A percentile compares a stretch with the other conserved stretches of the same genome.
These are phyloP conservation scores for Engystomops pustulosus DNA, from an alignment of 2,113 vertebrate genomes.

Conservation along the genomic window DNA sequence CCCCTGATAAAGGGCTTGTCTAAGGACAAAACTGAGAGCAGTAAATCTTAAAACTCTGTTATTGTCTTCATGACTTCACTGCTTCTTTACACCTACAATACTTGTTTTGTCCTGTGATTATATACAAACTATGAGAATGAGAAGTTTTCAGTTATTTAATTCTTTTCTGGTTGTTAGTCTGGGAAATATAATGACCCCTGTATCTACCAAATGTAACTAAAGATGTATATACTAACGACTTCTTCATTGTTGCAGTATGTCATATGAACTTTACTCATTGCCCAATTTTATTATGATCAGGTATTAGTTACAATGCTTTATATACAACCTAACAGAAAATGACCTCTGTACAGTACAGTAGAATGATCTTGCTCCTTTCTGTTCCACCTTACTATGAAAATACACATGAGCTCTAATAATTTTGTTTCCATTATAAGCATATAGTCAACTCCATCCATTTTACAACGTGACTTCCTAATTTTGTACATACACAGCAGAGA, in stretches of 20 bases:
- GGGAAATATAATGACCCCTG: too few relatives aligned
- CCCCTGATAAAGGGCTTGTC: slow-evolving; percentile 28
- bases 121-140: background rate
- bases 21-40: background rate
- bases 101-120: background rate
- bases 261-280: slow-evolving; percentile 22
- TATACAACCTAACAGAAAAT: too few relatives aligned
- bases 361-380: background rate
- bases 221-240: background rate
- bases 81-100: background rate
- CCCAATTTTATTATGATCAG: background rate
- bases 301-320: background rate
- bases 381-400: too few relatives aligned
- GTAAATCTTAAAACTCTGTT: slow-evolving; percentile 3
- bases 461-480: background rate
- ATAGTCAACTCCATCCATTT: background rate
- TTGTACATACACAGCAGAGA: background rate
- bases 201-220: background rate
- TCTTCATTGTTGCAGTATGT: background rate
- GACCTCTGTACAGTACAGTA: background rate
- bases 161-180: background rate
- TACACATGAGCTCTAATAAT: background rate
- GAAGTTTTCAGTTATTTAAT: background rate
- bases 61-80: background rate
- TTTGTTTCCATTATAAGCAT: background rate